Percentiles rank a stretch among this genome's conserved stretches.
phyloP scores from a whole-genome alignment of 2,797 vertebrate species.

The Sebastes dallii region DNA sequence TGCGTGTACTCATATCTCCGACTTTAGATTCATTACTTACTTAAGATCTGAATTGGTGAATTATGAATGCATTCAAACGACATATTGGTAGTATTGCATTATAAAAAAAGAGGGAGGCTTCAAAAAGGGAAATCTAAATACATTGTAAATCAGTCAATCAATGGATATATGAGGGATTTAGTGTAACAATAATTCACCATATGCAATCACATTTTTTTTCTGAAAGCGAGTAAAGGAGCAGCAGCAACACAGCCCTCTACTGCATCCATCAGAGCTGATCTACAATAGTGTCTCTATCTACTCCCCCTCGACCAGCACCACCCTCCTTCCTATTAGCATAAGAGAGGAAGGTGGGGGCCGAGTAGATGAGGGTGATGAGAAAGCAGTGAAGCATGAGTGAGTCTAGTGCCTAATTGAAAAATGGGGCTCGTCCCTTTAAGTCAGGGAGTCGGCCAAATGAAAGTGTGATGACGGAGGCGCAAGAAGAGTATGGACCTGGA shows the following conservation, averaged over 20 bases:
- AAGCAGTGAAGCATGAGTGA: constrained; percentile 56
- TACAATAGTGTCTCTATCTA: constrained; percentile 55
- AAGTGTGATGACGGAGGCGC: constrained; percentile 37
- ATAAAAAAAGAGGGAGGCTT: background rate
- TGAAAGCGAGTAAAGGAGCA: constrained; percentile 11
- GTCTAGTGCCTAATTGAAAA: constrained; percentile 72
- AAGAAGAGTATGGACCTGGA: constrained; percentile 30
- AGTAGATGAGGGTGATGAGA: constrained; percentile 65
- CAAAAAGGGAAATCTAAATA: background rate
- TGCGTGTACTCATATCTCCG: background rate
- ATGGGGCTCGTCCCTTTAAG: constrained; percentile 54
- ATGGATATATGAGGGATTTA: background rate
- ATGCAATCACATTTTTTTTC: background rate
- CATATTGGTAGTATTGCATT: background rate
- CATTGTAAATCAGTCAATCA: background rate
- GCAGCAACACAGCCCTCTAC: constrained; percentile 10
- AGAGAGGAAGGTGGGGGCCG: constrained; percentile 14
- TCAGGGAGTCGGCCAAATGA: constrained; percentile 55
- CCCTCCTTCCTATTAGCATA: constrained; percentile 38
- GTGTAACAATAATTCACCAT: background rate
- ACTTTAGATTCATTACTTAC: background rate
- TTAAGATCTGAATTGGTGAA: background rate
- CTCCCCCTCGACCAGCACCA: background rate
- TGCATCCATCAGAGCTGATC: constrained; percentile 44
- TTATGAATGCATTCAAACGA: background rate